Evolutionary conservation across 2,113 vertebrate species (phyloP).

Genomic region (Penelope pileata): DNA sequence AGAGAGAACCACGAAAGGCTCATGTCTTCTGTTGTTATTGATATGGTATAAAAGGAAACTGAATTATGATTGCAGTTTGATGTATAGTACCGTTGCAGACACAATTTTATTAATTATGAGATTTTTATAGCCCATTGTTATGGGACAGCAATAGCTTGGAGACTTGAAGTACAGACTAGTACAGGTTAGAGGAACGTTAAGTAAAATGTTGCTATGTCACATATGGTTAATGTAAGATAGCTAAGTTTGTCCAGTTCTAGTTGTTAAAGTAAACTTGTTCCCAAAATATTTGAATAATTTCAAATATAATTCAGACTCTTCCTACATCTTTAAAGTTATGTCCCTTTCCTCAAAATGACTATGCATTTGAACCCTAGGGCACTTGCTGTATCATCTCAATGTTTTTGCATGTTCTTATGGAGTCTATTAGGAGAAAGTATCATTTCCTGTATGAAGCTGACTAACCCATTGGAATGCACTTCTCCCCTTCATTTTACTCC

Average conservation of each 20-base stretch:
- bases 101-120: not conserved
- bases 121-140: not conserved
- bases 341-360: not conserved
- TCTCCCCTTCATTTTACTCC: constrained; percentile 67
- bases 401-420: constrained; percentile 3
- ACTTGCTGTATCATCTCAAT: not conserved
- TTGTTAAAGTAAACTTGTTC: not conserved
- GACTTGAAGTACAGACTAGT: not conserved
- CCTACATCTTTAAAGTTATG: not conserved
- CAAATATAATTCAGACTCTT: not conserved
- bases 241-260: not conserved
- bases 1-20: constrained; percentile 23
- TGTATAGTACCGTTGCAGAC: not conserved
- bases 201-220: not conserved
- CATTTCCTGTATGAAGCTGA: constrained; percentile 52
- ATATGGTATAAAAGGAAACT: constrained; percentile 27
- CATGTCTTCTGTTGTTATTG: constrained; percentile 30
- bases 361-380: not conserved
- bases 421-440: constrained; percentile 65
- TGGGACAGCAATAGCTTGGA: not conserved
- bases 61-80: not conserved
- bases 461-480: constrained; percentile 31
- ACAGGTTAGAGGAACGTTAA: not conserved
- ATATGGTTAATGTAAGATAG: not conserved
- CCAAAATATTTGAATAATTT: not conserved